These are phyloP conservation scores for Trichacis sp. DNA, from an alignment of 2,888 invertebrate species.

Conservation along the genomic window DNA sequence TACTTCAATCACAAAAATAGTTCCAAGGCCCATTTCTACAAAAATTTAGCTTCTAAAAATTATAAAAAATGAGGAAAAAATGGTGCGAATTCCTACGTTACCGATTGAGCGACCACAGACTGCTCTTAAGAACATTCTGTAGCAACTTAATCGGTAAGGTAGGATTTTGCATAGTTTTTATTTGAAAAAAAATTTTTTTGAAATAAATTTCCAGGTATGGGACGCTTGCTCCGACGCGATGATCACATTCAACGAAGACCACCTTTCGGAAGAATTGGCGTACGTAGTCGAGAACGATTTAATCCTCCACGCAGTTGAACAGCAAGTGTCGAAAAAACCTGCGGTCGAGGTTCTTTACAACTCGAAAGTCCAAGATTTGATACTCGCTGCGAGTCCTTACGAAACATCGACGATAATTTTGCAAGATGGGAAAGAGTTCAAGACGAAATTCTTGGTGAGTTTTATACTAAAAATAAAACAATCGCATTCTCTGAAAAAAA, in stretches of 20 bases:
- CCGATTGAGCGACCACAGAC: too few species aligned
- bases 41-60: too few species aligned
- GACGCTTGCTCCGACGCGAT: slow-evolving; percentile 91
- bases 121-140: too few species aligned
- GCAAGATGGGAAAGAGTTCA: slow-evolving; percentile 75
- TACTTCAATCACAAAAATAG: too few species aligned
- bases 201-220: slow-evolving; percentile 95
- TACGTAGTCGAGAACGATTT: slow-evolving; percentile 96
- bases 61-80: too few species aligned
- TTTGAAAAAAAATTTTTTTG: too few species aligned
- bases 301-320: slow-evolving; percentile 80
- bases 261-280: slow-evolving; percentile 81
- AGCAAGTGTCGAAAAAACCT: slow-evolving; percentile 72
- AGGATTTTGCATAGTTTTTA: too few species aligned
- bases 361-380: slow-evolving; percentile 77
- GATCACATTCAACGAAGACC: slow-evolving; percentile 85
- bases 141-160: too few species aligned
- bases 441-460: slow-evolving; percentile 80
- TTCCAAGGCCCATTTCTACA: too few species aligned
- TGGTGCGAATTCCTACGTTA: too few species aligned
- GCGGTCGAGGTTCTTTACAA: slow-evolving; percentile 79
- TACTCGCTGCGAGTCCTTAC: slow-evolving; percentile 71
- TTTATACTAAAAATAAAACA: background rate
- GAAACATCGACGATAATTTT: slow-evolving; percentile 71
- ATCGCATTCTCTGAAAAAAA: background rate